Base-by-base conservation (phyloP, 2,797 vertebrate species). In the Coregonus suidteri region DNA sequence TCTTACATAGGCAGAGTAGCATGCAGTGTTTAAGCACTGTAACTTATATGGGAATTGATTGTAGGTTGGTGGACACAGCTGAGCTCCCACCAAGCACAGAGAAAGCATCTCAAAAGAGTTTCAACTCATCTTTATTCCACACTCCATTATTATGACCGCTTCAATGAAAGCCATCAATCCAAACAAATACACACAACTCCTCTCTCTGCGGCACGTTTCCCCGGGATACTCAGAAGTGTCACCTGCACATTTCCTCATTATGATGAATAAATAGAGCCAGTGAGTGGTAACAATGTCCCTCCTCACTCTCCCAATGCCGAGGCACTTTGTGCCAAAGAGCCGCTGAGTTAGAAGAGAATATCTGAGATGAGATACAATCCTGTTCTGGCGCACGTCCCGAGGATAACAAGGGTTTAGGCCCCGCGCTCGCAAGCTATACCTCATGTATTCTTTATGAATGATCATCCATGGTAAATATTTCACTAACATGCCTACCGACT, bases 401-500 rank as follows among this genome's bases (percentile, higher is more conserved):
- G 76, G 37, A 68, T 74, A 84, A 82, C 81, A 73, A 79, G 75
- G 77, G 79, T 78, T 64, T 79, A 74, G 65, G 83, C 65, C 59
- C 2, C 11, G n/a, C 2, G 11, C 77, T 77, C 71, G 30, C 16
- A 56, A 18, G 2, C 78, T 78, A 13, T 51, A 62, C 69, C 14
- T 69, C 81, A 86, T 78, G 68, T 79, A 73, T 79, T 79, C 78
- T 81, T 82, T 62, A 79, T 80, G 71, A 78, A 78, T 76, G 53
- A 70, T 81, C 74, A 78, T 82, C 64, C 64, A 62, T 53, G 71
- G 73, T 85, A 79, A 87, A 89, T 85, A 87, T 86, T 90, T 87
- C 56, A 83, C 62, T 67, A 78, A 73, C 70, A 73, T 54, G 75
- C 75, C 66, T 54, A 53, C 25, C 59, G 11, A 35, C 66, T 68